Evolutionary conservation across 2,888 invertebrate species (phyloP).

Genomic region (Drosophila infuscata): DNA sequence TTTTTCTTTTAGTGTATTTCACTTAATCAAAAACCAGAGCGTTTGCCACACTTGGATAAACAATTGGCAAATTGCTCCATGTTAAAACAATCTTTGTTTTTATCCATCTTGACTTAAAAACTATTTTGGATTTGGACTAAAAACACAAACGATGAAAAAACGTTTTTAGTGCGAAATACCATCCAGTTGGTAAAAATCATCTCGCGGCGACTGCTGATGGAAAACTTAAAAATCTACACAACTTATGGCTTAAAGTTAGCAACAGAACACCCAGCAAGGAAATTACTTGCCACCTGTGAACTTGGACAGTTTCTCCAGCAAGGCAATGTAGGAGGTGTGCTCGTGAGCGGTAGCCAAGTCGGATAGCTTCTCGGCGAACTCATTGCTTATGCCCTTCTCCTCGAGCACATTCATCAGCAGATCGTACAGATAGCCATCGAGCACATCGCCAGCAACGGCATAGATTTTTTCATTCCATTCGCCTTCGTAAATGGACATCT

Average conservation of each 20-base stretch:
- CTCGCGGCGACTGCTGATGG: conserved; percentile 16
- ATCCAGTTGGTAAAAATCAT: conserved; percentile 3
- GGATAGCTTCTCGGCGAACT: conserved; percentile 95
- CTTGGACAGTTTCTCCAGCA: conserved; percentile 92
- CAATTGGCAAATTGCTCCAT: conserved; percentile 27
- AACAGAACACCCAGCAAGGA: conserved; percentile 16
- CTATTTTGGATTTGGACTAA: conserved; percentile 46
- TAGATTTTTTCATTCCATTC: conserved; percentile 95
- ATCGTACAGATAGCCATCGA: conserved; percentile 98
- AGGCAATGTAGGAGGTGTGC: conserved; percentile 94
- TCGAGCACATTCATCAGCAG: conserved; percentile 97
- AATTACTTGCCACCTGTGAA: conserved; percentile 89
- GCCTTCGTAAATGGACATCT: conserved; percentile 94
- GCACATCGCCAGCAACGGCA: conserved; percentile 96
- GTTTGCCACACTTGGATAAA: conserved; percentile 18
- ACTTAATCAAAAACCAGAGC: conserved; percentile 23
- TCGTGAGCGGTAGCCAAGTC: conserved; percentile 97
- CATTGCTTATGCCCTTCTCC: conserved; percentile 97
- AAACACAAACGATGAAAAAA: conserved; percentile 52
- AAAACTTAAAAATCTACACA: conserved; percentile 69
- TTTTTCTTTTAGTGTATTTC: conserved; percentile 43
- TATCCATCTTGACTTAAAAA: conserved; percentile 43
- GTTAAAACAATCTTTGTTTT: conserved; percentile 40
- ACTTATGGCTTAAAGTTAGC: conserved; percentile 56
- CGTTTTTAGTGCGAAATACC: conserved; percentile 34